phyloP scores from a whole-genome alignment of 2,888 invertebrate genomes.

The Orchestes rusci region DNA sequence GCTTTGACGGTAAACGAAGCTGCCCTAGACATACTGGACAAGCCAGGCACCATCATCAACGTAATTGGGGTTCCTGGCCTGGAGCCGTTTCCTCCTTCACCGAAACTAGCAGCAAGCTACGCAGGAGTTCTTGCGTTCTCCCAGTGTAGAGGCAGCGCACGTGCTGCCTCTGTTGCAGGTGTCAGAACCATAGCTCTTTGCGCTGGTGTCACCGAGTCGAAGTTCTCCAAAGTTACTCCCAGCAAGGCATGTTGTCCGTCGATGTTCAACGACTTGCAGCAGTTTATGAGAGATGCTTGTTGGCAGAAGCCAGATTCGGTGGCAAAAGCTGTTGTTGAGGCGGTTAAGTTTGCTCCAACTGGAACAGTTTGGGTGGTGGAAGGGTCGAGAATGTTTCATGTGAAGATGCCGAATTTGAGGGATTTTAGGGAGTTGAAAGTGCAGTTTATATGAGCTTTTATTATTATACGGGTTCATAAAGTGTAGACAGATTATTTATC shows the following conservation, averaged over 20 bases:
- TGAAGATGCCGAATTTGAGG: constrained; percentile 19
- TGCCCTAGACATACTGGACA: constrained; percentile 40
- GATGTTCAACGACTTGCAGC: constrained; percentile 27
- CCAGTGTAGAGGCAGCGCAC: constrained; percentile 34
- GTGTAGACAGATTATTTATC: too few species aligned
- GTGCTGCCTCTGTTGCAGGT: constrained; percentile 34
- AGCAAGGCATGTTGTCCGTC: constrained; percentile 29
- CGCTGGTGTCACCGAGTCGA: constrained; percentile 38
- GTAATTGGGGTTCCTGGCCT: constrained; percentile 46
- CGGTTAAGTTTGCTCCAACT: constrained; percentile 32
- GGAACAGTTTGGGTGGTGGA: constrained; percentile 40
- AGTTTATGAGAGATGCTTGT: constrained; percentile 25
- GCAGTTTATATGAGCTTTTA: too few species aligned
- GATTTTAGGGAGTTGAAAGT: constrained; percentile 10
- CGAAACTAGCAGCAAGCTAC: constrained; percentile 44
- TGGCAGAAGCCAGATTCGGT: constrained; percentile 34
- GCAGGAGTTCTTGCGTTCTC: constrained; percentile 36
- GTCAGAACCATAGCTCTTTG: constrained; percentile 40
- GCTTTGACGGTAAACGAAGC: constrained; percentile 27
- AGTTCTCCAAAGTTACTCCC: constrained; percentile 27
- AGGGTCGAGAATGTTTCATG: constrained; percentile 30
- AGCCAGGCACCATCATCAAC: constrained; percentile 47
- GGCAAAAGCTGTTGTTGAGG: constrained; percentile 34
- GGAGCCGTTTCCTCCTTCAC: constrained; percentile 41
- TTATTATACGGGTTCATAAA: too few species aligned